Base-by-base conservation (phyloP, 2,797 vertebrate species). In the Syngnathus rostellatus region DNA sequence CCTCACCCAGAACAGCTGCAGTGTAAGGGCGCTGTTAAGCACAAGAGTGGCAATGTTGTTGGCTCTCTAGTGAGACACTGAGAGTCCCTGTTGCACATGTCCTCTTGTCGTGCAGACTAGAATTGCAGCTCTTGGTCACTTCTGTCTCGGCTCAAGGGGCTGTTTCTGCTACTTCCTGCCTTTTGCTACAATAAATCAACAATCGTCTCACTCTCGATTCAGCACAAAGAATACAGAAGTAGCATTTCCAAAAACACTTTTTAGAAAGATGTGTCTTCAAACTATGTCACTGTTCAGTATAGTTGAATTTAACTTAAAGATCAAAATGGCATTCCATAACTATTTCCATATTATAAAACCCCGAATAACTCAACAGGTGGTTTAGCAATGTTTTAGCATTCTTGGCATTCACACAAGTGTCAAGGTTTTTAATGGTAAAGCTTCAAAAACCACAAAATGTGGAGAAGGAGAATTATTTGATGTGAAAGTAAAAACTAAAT, bases 1-100 rank as follows among this genome's bases (percentile, higher is more conserved):
- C 60, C 62, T 75, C 65, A 68, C 59, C 62, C 67, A 62, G 74
- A 85, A 85, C 89, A 89, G 88, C 87, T 90, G 88, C 80, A 39
- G 55, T 53, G 68, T 53, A 14, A 64, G 60, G 72, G 48, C 71
- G 68, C 71, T 66, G 70, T 74, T 66, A 66, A 71, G 76, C 67
- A 68, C 53, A 59, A 77, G 69, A 55, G 65, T 78, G 72, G 68
- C 53, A 54, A 2, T 57, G 54, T 61, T 71, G 64, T 64, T 65
- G 55, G 63, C 53, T 17, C 38, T 64, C 73, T 61, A 66, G 72
- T 70, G 0, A n/a, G 51, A 72, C 69, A 46, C 16, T 19, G 1
- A 39, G 45, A 25, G 25, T 64, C 51, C 59, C n/a, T 0, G 46
- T 14, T 57, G 62, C 66, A 54, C 69, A 75, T 23, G 38, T 72